These are phyloP conservation scores for Prosapia bicincta DNA, from an alignment of 2,888 invertebrate species.

Conservation along the genomic window DNA sequence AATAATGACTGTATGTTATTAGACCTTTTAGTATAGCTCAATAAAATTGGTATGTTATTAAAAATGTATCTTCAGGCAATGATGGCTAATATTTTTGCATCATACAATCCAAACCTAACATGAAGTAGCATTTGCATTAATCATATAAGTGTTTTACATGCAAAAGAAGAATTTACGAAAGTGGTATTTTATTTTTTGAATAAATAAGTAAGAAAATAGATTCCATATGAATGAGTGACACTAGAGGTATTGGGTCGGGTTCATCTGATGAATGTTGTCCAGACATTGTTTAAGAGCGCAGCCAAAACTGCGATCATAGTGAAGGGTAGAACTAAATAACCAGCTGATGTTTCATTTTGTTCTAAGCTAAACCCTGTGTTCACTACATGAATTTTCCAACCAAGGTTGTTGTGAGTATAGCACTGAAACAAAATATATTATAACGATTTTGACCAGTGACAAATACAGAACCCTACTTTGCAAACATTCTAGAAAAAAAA, in stretches of 20 bases:
- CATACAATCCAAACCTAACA: too few relatives aligned
- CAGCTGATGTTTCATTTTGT: conserved; percentile 12
- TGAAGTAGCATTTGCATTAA: not conserved
- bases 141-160: not conserved
- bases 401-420: conserved; percentile 86
- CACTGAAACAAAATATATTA: conserved; percentile 57
- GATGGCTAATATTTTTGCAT: too few relatives aligned
- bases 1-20: too few relatives aligned
- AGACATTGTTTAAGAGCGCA: not conserved
- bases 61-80: too few relatives aligned
- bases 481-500: too few relatives aligned
- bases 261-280: not conserved
- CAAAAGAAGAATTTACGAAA: not conserved
- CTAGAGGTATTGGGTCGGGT: not conserved
- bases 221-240: not conserved
- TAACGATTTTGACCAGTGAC: not conserved
- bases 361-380: conserved; percentile 55
- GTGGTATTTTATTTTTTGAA: not conserved
- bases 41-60: too few relatives aligned
- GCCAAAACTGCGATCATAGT: not conserved
- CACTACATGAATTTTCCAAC: conserved; percentile 89
- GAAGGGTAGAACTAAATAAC: not conserved
- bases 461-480: too few relatives aligned
- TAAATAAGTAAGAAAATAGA: not conserved
- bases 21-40: too few relatives aligned